A percentile compares a stretch with the other conserved stretches of the same genome.
These are phyloP conservation scores for Catharus fuscescens DNA, from an alignment of 2,113 vertebrate species.

Conservation along the genomic window DNA sequence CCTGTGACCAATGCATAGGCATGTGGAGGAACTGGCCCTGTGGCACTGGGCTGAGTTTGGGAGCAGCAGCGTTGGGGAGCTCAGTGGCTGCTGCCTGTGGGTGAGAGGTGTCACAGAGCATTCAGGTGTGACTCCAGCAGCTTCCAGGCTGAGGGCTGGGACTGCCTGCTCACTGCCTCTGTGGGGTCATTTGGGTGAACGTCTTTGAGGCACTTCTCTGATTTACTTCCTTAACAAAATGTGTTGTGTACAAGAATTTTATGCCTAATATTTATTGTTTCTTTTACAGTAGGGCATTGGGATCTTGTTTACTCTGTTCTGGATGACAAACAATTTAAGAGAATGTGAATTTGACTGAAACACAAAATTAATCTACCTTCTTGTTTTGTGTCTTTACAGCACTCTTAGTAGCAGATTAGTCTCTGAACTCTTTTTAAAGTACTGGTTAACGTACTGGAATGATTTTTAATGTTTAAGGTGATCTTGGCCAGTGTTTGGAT, in stretches of 20 bases:
- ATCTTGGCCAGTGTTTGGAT: neutral
- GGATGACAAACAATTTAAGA: neutral
- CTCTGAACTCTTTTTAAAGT: neutral
- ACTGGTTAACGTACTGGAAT: neutral
- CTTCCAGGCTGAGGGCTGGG: neutral
- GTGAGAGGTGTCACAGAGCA: neutral
- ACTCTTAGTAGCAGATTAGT: neutral
- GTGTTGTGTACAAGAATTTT: neutral
- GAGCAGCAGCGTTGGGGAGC: neutral
- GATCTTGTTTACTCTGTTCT: neutral
- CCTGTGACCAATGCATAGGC: neutral
- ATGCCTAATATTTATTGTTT: neutral
- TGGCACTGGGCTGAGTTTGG: neutral
- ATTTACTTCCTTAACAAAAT: neutral
- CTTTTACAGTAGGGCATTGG: neutral
- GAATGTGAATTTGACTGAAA: neutral
- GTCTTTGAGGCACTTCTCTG: neutral
- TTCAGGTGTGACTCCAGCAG: neutral
- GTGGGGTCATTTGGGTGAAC: neutral
- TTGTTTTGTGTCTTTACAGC: neutral
- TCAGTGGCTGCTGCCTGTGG: neutral
- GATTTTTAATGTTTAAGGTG: neutral
- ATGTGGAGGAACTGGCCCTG: slow-evolving; percentile 41
- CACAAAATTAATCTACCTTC: neutral
- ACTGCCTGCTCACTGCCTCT: neutral